phyloP scores from a whole-genome alignment of 1,140 invertebrate species.

The Melanaphis sacchari region DNA sequence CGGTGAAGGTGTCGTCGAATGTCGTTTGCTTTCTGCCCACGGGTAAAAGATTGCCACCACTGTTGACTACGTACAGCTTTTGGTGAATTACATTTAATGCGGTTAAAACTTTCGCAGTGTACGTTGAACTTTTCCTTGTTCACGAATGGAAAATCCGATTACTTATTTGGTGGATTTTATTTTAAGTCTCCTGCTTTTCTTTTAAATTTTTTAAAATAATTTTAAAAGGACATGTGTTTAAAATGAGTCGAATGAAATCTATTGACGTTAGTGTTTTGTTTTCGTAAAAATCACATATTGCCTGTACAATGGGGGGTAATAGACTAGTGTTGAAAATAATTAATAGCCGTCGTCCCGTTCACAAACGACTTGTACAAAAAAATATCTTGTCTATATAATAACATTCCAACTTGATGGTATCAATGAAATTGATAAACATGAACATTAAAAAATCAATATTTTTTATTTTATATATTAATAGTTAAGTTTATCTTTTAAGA shows the following conservation, averaged over 20 bases:
- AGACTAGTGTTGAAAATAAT: not conserved
- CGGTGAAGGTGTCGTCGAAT: conserved; percentile 5
- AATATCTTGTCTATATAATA: not conserved
- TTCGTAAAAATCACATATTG: not conserved
- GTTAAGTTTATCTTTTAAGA: not conserved
- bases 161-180: not conserved
- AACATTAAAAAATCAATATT: not conserved
- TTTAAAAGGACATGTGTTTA: not conserved
- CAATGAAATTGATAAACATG: not conserved
- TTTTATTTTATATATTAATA: not conserved
- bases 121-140: conserved; percentile 37
- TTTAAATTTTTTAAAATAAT: not conserved
- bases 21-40: not conserved
- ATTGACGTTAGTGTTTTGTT: not conserved
- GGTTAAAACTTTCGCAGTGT: conserved; percentile 26
- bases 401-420: not conserved
- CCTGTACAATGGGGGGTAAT: not conserved
- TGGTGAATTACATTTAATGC: conserved; percentile 44
- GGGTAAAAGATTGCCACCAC: not conserved
- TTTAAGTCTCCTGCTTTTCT: not conserved
- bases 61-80: not conserved
- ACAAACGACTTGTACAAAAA: not conserved
- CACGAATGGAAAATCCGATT: conserved; percentile 26
- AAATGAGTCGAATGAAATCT: not conserved
- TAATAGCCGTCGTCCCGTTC: not conserved